Percentiles rank a stretch among this genome's conserved stretches.
phyloP scores from a whole-genome alignment of 2,113 vertebrate genomes.

The Aspiorhynchus laticeps region DNA sequence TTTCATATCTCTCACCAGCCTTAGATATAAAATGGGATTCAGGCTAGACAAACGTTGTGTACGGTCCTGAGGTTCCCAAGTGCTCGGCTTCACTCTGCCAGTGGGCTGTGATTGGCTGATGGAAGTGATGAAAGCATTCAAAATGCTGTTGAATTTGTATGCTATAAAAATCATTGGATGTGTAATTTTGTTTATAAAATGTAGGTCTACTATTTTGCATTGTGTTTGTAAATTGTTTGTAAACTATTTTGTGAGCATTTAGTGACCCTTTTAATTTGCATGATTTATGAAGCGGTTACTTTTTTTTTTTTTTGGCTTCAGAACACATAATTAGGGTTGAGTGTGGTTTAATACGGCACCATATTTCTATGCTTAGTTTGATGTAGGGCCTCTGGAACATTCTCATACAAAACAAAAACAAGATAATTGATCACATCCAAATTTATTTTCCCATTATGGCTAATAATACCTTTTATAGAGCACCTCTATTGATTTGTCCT shows the following conservation, averaged over 20 bases:
- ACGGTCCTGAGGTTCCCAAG: neutral
- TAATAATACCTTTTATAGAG: neutral
- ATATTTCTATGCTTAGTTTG: neutral
- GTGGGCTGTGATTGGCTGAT: neutral
- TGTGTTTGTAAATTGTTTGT: constrained; percentile 10
- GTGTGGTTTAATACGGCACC: neutral
- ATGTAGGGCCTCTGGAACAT: neutral
- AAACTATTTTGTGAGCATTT: neutral
- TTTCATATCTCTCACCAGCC: constrained; percentile 29
- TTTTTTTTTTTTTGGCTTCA: neutral
- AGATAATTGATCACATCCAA: neutral
- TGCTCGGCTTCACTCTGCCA: neutral
- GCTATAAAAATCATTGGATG: neutral
- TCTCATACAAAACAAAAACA: constrained; percentile 16
- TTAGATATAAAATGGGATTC: constrained; percentile 32
- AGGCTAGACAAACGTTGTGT: constrained; percentile 10
- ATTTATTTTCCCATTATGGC: neutral
- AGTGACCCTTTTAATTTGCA: neutral
- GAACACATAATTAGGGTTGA: neutral
- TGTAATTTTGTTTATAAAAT: neutral
- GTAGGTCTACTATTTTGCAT: neutral
- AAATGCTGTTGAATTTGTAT: neutral
- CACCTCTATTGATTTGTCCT: neutral
- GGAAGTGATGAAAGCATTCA: neutral
- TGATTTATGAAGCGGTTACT: neutral